Base-by-base conservation (phyloP, 2,888 invertebrate genomes). In the Steinernema hermaphroditum region DNA sequence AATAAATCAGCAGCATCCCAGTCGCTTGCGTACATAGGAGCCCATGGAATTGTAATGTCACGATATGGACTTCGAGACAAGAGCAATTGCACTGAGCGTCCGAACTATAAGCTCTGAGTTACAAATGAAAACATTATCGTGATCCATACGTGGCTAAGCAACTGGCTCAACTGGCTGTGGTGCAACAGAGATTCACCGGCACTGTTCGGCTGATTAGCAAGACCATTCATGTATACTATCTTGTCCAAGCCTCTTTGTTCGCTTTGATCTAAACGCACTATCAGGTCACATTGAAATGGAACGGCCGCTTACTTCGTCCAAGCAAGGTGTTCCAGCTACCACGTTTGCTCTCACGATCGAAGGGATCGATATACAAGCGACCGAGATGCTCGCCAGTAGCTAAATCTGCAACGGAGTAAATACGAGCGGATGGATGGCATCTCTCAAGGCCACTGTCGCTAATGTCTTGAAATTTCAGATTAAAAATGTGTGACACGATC, bases 1-100 rank as follows among this genome's bases (percentile, higher is more conserved):
- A 92, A 92, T 0, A 94, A 91, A 85, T 92, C 92, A 0, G 93
- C 92, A 0, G 93, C 93, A 88, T 97, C 97, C 94, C 94, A 94
- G 89, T 96, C 96, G 0, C 96, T 77, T 1, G 84, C 84, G 74
- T 82, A 83, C 68, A 71, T 44, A 24, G 78, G 80, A 19, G 76
- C 71, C 80, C 79, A 78, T 41, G 85, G 85, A 41, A 85, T 80
- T 8, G 84, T 72, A 32, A 85, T 79, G 71, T 85, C 81, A 0
- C 92, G 91, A 87, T 93, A 93, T 19, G 92, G 91, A 0, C 92
- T 91, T 84, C 90, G 91, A 0, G 94, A 93, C 41, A 96, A 88
- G 77, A 96, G 88, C 88, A 94, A 92, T 80, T 96, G 93, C 57
- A 97, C 88, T 0, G 92, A 91, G 79, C 92, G 92, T 0, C 96